A percentile compares a stretch with the other conserved stretches of the same genome.
These are phyloP conservation scores for Sarcophaga variegata DNA, from an alignment of 2,888 invertebrate species.

Conservation along the genomic window DNA sequence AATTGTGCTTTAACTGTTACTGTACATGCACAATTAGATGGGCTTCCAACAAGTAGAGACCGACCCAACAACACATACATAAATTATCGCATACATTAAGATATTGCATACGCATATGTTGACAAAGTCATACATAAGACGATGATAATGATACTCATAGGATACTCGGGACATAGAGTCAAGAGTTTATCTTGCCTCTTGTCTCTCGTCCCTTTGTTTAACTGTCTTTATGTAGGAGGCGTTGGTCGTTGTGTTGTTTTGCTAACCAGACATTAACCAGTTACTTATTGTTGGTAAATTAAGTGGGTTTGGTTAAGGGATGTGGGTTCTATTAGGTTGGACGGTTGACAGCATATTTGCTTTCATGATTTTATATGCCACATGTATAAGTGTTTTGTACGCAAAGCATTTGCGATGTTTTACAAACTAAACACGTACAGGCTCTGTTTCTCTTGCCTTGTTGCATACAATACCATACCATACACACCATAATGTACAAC, in stretches of 20 bases:
- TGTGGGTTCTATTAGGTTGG: not conserved
- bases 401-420: conserved; percentile 50
- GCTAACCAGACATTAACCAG: conserved; percentile 64
- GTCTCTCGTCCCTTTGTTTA: not conserved
- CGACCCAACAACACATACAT: not conserved
- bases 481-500: not conserved
- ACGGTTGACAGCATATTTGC: not conserved
- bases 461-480: not conserved
- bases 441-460: not conserved
- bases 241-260: conserved; percentile 45
- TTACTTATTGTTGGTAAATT: conserved; percentile 61
- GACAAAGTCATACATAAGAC: conserved; percentile 21
- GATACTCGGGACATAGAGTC: conserved; percentile 40
- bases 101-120: conserved; percentile 19
- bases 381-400: conserved; percentile 22
- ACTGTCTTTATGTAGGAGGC: conserved; percentile 31
- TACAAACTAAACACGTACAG: conserved; percentile 60
- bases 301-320: conserved; percentile 16
- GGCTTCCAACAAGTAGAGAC: not conserved
- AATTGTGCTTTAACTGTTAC: not conserved
- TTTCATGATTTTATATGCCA: not conserved
- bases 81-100: not conserved
- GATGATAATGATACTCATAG: conserved; percentile 54
- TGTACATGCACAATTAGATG: conserved; percentile 16
- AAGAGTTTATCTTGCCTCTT: conserved; percentile 54